Base-by-base conservation (phyloP, 2,797 vertebrate species). In the Knipowitschia caucasica region DNA sequence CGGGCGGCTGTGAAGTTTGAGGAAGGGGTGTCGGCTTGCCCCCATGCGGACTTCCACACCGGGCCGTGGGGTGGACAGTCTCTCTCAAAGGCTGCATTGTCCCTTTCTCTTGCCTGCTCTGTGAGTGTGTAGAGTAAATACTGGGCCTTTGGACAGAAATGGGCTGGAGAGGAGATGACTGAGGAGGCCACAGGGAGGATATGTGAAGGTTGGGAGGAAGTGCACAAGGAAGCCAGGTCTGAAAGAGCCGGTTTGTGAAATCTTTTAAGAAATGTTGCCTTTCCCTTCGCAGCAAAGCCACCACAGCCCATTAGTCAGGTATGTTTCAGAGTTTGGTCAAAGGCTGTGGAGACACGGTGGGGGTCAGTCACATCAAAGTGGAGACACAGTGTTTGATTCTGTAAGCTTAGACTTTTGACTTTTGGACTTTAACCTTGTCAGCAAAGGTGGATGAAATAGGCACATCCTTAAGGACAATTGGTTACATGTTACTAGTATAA, bases 1-100 rank as follows among this genome's bases (percentile, higher is more conserved):
- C 69, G 70, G 80, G 73, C 55, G 68, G 67, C 78, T 87, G 88
- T 83, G 82, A 90, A 89, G 88, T 88, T 88, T 89, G 78, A 73
- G 84, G 67, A 83, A 77, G 72, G 78, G 80, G 85, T 87, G 85
- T 87, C 79, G 80, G 67, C 82, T 59, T 69, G 81, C 83, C 86
- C 83, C 80, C 82, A 79, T 82, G 84, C 62, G 80, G 85, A 85
- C 82, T 88, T 88, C 84, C 84, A 84, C 35, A 75, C 84, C 80
- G 69, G 39, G 75, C 80, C 47, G 52, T 77, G 82, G 83, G 86
- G 86, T 88, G 81, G 78, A 79, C 68, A 64, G 71, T 59, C 69
- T 78, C 73, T 85, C 84, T 91, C 82, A 90, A 91, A 89, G 89
- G 81, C 78, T 24, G 72, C 85, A 87, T 89, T 89, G 88, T 91